Conservation (phyloP, 2,888 invertebrate species). For the Ornithoptera priamus region DNA sequence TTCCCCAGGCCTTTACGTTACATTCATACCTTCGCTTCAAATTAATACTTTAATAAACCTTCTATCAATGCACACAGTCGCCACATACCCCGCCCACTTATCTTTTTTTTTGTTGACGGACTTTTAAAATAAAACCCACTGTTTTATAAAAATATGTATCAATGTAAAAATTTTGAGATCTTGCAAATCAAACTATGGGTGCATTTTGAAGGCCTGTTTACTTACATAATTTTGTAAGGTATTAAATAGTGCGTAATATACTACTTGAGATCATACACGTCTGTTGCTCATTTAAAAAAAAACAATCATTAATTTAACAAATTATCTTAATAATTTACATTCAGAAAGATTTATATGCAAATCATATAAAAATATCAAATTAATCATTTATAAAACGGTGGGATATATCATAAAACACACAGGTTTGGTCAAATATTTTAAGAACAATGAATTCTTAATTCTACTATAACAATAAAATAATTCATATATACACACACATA, state of each 20-base stretch:
- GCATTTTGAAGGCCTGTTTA: not conserved
- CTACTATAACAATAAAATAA: slow-evolving; percentile 1
- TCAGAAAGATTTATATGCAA: slow-evolving; percentile 9
- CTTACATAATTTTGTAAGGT: not conserved
- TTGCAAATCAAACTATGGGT: not conserved
- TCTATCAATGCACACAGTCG: not conserved
- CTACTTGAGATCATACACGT: slow-evolving; percentile 25
- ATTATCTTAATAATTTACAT: not conserved
- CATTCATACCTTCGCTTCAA: not conserved
- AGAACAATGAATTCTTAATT: slow-evolving; percentile 10
- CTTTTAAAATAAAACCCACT: slow-evolving; percentile 17
- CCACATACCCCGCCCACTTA: not conserved
- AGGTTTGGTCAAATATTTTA: slow-evolving; percentile 10
- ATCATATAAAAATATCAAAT: slow-evolving; percentile 21
- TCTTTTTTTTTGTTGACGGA: not conserved
- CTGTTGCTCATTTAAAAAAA: slow-evolving; percentile 3
- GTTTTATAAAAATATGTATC: slow-evolving; percentile 27
- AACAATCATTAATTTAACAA: slow-evolving; percentile 11
- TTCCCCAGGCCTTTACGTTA: no score
- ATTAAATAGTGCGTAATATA: slow-evolving; percentile 14
- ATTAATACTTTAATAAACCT: not conserved
- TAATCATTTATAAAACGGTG: slow-evolving; percentile 32
- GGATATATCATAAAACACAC: slow-evolving; percentile 30
- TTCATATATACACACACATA: slow-evolving; percentile 25
- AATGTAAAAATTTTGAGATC: not conserved